phyloP scores from a whole-genome alignment of 2,888 invertebrate species.

The Melieria omissa region DNA sequence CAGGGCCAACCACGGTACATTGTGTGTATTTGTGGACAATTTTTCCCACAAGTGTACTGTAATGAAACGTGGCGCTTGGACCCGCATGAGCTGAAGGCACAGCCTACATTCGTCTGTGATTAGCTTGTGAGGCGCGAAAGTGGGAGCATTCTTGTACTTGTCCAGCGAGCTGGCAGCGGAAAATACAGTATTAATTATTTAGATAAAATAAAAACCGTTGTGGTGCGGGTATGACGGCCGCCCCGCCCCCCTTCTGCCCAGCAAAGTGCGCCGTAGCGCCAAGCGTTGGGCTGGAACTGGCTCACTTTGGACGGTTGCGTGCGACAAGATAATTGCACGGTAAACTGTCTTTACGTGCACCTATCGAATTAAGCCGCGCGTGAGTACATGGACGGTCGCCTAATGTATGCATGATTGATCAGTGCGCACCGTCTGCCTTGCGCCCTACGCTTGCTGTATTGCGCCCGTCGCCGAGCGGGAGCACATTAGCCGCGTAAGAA shows the following conservation, averaged over 20 bases:
- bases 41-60: too few species aligned
- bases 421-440: conserved; percentile 34
- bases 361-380: too few species aligned
- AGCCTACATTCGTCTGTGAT: too few species aligned
- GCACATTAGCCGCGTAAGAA: not conserved
- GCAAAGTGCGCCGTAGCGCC: too few species aligned
- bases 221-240: not conserved
- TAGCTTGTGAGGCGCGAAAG: too few species aligned
- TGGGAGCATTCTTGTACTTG: too few species aligned
- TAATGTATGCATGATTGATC: conserved; percentile 54
- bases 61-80: too few species aligned
- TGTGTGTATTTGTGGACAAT: too few species aligned
- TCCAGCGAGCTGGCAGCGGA: too few species aligned
- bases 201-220: conserved; percentile 1
- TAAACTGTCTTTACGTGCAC: conserved; percentile 38
- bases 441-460: conserved; percentile 6
- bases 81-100: too few species aligned
- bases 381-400: conserved; percentile 19
- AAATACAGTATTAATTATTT: not conserved
- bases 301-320: conserved; percentile 50
- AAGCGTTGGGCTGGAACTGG: not conserved
- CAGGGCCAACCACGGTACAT: too few species aligned
- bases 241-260: not conserved
- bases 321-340: conserved; percentile 55
- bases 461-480: not conserved